Conservation (phyloP, 2,888 invertebrate species). For the Coenonympha glycerion region DNA sequence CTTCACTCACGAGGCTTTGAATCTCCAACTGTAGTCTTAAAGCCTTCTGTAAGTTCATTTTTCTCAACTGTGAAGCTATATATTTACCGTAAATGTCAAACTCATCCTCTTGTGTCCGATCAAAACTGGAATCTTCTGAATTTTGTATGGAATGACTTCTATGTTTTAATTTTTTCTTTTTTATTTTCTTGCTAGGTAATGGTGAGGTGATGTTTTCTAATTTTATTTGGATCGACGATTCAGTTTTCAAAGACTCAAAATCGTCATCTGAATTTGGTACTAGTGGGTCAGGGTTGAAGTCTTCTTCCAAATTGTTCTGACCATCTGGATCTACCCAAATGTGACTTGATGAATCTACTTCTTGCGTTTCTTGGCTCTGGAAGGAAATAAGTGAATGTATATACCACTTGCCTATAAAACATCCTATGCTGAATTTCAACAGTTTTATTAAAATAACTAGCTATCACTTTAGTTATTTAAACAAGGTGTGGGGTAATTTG, state of each 20-base stretch:
- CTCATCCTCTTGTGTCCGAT: constrained; percentile 52
- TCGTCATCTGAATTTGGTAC: constrained; percentile 46
- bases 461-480: too few relatives aligned
- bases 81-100: constrained; percentile 71
- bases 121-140: constrained; percentile 34
- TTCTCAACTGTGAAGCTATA: constrained; percentile 62
- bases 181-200: constrained; percentile 44
- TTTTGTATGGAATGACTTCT: constrained; percentile 26
- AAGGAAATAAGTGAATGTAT: constrained; percentile 9
- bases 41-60: constrained; percentile 59
- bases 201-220: constrained; percentile 34
- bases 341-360: constrained; percentile 51
- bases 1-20: constrained; percentile 61
- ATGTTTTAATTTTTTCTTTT: constrained; percentile 32
- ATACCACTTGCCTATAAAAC: neutral
- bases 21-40: constrained; percentile 59
- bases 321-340: constrained; percentile 48
- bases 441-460: too few relatives aligned
- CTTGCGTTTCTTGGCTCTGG: constrained; percentile 44
- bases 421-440: too few relatives aligned
- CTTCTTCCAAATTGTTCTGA: constrained; percentile 38
- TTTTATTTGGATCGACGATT: constrained; percentile 34
- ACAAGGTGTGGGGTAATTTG: too few relatives aligned
- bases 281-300: constrained; percentile 47
- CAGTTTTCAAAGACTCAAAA: constrained; percentile 37